Evolutionary conservation across 2,113 vertebrate genomes (phyloP), one percentile per base, ranked within the genome.

Genomic region (Coreoperca whiteheadi): DNA sequence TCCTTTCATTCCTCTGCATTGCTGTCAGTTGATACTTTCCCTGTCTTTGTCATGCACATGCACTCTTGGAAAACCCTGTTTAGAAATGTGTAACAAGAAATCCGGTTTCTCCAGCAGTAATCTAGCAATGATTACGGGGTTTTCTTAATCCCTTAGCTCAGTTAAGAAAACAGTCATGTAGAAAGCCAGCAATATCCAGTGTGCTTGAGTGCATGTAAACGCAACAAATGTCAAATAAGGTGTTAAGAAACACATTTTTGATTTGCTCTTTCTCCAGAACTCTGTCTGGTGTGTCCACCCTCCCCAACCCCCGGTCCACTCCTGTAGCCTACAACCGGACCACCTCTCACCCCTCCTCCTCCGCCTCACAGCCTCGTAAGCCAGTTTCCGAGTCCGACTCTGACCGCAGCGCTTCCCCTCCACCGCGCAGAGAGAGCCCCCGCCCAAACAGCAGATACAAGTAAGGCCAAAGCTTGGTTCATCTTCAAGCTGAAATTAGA

Each of bases 351-450:
- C 32, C 84, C 41, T 8, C 91, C 41, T 87, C 93, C 34, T 69
- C 89, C 0, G 71, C 92, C 54, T 93, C 94, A 1, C 86, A 90
- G 23, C 94, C 95, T 0, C 95, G 91, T n/a, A 93, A 72, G 88
- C 94, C 89, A 0, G 92, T 96, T 78, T 96, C 95, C 0, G 94
- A 95, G 2, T 96, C 95, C 0, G 96, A 95, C 87, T 96, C 96
- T 0, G 96, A 96, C 70, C 91, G 73, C n/a, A 94, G 93, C 32
- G 34, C 53, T 0, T 93, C 94, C 54, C 94, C 94, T 18, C 91
- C 89, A 1, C 77, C 87, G 4, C 59, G 78, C 74, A 86, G 71
- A 65, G 65, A 80, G 23, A 94, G 85, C 82, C 87, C 94, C 20
- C 91, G 67, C 6, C 30, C 30, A 2, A 91, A 95, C 70, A 66